A percentile compares a stretch with the other conserved stretches of the same genome.
phyloP scores from a whole-genome alignment of 1,140 invertebrate species.

The Anagrus nilaparvatae region DNA sequence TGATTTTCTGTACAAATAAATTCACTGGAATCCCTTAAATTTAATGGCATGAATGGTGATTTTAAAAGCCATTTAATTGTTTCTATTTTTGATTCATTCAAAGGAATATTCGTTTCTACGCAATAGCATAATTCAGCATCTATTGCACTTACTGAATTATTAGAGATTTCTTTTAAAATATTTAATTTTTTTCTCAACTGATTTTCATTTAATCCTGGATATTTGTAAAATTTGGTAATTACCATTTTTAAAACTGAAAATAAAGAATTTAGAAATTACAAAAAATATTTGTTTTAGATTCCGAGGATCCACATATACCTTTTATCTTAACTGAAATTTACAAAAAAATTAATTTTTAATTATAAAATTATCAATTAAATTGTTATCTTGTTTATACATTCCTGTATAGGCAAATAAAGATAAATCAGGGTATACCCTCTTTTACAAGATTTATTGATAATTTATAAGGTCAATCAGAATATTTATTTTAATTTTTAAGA shows the following conservation, averaged over 20 bases:
- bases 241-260: constrained; percentile 19
- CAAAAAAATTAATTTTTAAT: too few species aligned
- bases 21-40: constrained; percentile 39
- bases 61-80: constrained; percentile 62
- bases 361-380: too few species aligned
- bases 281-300: too few species aligned
- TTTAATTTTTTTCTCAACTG: constrained; percentile 26
- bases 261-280: too few species aligned
- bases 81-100: constrained; percentile 45
- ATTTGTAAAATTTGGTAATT: constrained; percentile 32
- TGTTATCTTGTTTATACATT: too few species aligned
- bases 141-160: constrained; percentile 38
- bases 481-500: too few species aligned
- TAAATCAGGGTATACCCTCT: too few species aligned
- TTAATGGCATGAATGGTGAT: constrained; percentile 49
- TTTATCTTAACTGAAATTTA: too few species aligned
- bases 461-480: too few species aligned
- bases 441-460: too few species aligned
- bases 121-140: constrained; percentile 73
- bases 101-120: constrained; percentile 43
- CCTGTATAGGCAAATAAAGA: too few species aligned
- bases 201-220: constrained; percentile 23
- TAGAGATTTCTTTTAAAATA: constrained; percentile 18
- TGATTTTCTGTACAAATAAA: constrained; percentile 33
- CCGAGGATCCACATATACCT: too few species aligned